phyloP scores from a whole-genome alignment of 2,797 vertebrate genomes.

The Lycodopsis pacificus region DNA sequence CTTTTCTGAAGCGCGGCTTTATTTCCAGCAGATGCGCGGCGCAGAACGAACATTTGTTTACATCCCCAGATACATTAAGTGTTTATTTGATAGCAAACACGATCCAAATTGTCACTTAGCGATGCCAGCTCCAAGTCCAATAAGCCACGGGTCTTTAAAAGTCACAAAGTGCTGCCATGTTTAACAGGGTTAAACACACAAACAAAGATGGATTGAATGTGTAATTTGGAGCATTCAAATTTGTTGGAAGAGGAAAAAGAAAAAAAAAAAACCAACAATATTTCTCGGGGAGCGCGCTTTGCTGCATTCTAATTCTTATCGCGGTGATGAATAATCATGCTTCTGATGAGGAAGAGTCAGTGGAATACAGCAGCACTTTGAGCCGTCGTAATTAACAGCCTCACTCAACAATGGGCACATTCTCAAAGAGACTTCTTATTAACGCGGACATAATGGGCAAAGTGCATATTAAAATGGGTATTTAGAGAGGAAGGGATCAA shows the following conservation, averaged over 20 bases:
- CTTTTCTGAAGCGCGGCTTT: conserved; percentile 33
- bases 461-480: conserved; percentile 76
- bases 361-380: conserved; percentile 78
- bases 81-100: conserved; percentile 78
- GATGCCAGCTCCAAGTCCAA: conserved; percentile 71
- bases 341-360: conserved; percentile 76
- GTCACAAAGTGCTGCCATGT: conserved; percentile 76
- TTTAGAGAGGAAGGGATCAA: conserved; percentile 78
- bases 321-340: conserved; percentile 82
- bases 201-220: conserved; percentile 83
- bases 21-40: conserved; percentile 59
- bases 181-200: conserved; percentile 84
- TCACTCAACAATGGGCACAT: conserved; percentile 78
- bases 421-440: conserved; percentile 82
- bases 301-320: conserved; percentile 86
- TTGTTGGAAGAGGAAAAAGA: conserved; percentile 44
- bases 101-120: conserved; percentile 72
- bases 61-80: conserved; percentile 73
- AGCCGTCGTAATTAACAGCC: conserved; percentile 83
- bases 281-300: conserved; percentile 69
- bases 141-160: conserved; percentile 76
- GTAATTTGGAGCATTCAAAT: conserved; percentile 84
- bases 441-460: conserved; percentile 76
- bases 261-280: conserved; percentile 62
- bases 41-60: conserved; percentile 69